Conservation (phyloP, 2,113 vertebrate species). For the Microtus richardsoni region DNA sequence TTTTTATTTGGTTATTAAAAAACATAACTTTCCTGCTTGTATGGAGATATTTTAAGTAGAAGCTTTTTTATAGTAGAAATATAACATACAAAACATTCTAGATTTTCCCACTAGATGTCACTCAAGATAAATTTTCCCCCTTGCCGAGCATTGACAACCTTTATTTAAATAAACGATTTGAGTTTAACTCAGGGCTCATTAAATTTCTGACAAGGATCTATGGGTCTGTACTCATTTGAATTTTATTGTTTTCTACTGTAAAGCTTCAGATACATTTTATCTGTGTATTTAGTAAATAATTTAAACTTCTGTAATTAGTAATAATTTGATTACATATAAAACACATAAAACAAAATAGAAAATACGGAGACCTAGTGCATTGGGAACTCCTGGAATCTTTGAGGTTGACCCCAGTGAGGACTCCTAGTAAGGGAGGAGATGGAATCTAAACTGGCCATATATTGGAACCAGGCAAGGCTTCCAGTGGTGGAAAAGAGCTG, state of each 20-base stretch:
- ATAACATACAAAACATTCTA: not conserved
- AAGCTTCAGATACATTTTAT: not conserved
- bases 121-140: slow-evolving; percentile 64
- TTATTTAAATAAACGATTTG: not conserved
- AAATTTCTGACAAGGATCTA: not conserved
- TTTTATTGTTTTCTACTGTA: not conserved
- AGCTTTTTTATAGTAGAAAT: not conserved
- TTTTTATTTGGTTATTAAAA: not conserved
- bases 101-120: slow-evolving; percentile 86
- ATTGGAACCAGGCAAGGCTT: not conserved
- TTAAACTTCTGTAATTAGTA: not conserved
- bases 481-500: not conserved
- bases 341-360: not conserved
- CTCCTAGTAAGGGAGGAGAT: not conserved
- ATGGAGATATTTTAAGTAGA: not conserved
- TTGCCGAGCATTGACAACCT: not conserved
- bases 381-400: not conserved
- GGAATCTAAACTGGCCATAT: not conserved
- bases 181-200: not conserved
- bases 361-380: not conserved
- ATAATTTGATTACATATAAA: not conserved
- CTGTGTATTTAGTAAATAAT: not conserved
- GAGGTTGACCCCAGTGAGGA: not conserved
- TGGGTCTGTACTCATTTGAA: not conserved
- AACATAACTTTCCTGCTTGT: not conserved